Base-by-base conservation (phyloP, 2,888 invertebrate genomes). In the Eulithis prunata region DNA sequence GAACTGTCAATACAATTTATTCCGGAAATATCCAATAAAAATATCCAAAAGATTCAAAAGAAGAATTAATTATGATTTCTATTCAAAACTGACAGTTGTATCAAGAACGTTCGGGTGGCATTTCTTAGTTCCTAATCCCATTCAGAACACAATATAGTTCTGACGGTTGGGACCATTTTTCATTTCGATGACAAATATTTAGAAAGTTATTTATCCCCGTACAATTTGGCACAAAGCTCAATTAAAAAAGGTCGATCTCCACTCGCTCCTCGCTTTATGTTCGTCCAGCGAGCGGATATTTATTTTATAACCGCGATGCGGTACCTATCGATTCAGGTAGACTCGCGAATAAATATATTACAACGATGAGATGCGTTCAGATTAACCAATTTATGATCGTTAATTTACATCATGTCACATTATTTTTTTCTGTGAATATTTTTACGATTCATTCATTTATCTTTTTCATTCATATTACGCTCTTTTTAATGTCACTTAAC, bases 101-200 rank as follows among this genome's bases (percentile, higher is more conserved):
- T 83, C 69, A 80, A 82, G 81, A 73, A 73, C 78, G 75, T 83
- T 84, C 82, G 86, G 86, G 86, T 87, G 85, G 87, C 81, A 90
- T 88, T 87, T 87, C 84, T 88, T 85, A 89, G 87, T 87, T 86
- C 84, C 85, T 91, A 91, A 91, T 91, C 91, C 91, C 80, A 91
- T 91, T 89, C 84, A 88, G 79, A 81, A 80, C 73, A 90, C 87
- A 88, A 88, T 85, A 82, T 79, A 82, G 78, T 80, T 82, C 76
- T 79, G 84, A 80, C 82, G 83, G 84, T 77, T 82, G 81, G 75
- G 78, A 81, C 87, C 88, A 91, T 92, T 90, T 90, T 91, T 91
- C 91, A 92, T 90, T 87, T 86, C 80, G 85, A 90, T 85, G 90
- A 89, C 91, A 91, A 92, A 92, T 91, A 91, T 92, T 92, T 90